Conservation (phyloP, 2,113 vertebrate species). For the Sturnira hondurensis region DNA sequence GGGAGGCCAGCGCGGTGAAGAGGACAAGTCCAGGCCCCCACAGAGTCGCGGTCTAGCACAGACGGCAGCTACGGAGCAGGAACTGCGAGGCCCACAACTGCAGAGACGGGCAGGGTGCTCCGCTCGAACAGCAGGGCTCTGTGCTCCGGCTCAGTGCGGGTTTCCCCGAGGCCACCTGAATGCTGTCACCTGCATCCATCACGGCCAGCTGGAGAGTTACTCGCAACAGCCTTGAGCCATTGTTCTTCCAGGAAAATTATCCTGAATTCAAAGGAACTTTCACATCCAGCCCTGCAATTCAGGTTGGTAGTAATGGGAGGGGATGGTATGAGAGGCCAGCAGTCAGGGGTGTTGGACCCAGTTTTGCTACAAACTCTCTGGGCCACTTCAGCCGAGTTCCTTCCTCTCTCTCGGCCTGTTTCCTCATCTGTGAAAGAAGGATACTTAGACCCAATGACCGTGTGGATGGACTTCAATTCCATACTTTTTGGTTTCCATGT, state of each 20-base stretch:
- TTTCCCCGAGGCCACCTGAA: not conserved
- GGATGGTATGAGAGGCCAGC: not conserved
- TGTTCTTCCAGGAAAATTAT: not conserved
- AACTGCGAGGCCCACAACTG: fast-evolving
- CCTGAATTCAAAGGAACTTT: not conserved
- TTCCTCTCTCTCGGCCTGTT: not conserved
- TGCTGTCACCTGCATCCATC: not conserved
- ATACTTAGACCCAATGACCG: not conserved
- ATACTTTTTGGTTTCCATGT: not conserved
- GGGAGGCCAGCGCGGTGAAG: not conserved
- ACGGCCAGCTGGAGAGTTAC: not conserved
- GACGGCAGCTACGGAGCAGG: not conserved
- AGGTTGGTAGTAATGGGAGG: not conserved
- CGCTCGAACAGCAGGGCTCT: fast-evolving
- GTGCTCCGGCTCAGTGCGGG: fast-evolving
- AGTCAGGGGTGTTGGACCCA: not conserved
- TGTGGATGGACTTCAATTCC: not conserved
- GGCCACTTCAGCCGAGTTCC: not conserved
- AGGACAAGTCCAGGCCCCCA: not conserved
- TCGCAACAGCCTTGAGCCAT: not conserved
- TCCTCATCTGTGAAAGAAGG: not conserved
- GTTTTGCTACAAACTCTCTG: not conserved
- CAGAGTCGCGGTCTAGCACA: not conserved
- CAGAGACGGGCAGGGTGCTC: not conserved
- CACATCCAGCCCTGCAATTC: not conserved